Base-by-base conservation (phyloP, 1,140 invertebrate genomes). In the Drosophila truncata region DNA sequence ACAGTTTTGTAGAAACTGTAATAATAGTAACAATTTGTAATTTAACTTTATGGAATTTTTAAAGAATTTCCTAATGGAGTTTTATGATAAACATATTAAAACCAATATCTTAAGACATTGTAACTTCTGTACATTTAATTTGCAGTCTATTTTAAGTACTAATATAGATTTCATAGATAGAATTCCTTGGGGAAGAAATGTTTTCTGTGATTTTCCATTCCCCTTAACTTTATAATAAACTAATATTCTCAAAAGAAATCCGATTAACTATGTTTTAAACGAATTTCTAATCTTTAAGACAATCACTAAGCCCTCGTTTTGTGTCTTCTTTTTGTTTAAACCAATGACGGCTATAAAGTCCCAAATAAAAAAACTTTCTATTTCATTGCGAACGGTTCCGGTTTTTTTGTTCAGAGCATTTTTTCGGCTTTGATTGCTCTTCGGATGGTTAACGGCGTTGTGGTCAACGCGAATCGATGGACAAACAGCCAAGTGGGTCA, bases 371-470 rank as follows among this genome's bases (percentile, higher is more conserved):
- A 87, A 88, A 87, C 84, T 87, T 87, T 87, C 80, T 87, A 88
- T 87, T 88, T 87, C 69, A 84, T 75, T 84, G 64, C 52, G 61
- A 60, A 62, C 54, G 67, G 77, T 87, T 90, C 84, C 85, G 85
- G 84, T 88, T 87, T 83, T 71, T 44, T 20, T 47, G 23, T 18
- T 67, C n/a, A 18, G 29, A 54, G 35, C 14, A 31, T 54, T 70
- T 66, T 67, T 69, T 67, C 33, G 52, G 52, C 52, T 70, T 67
- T 70, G 66, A 66, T 67, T 42, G 57, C 39, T 82, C 62, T 71
- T 74, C 66, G 74, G 46, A 46, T 41, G 37, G 62, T 70, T 64
- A 66, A 62, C 61, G 29, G 23, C 75, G 64, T 73, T 83, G 80
- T 83, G 80, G 76, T 62, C 39, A 77, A 80, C 54, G 66, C 61